Percentiles rank a stretch among this genome's conserved stretches.
These are phyloP conservation scores for Galagoides demidoff DNA, from an alignment of 2,797 vertebrate genomes.

Conservation along the genomic window DNA sequence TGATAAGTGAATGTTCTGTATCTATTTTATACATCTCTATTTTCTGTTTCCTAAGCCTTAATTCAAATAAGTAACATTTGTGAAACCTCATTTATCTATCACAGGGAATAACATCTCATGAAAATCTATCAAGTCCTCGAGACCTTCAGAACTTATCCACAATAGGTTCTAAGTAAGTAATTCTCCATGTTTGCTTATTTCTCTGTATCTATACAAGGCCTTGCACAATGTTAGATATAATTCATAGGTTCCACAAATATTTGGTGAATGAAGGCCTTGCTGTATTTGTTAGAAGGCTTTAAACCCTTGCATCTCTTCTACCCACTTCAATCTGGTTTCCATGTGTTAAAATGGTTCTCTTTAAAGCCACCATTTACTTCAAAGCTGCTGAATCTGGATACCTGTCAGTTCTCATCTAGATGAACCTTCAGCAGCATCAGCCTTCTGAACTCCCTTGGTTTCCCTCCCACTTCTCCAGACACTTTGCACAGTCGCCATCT, in stretches of 20 bases:
- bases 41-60: not conserved
- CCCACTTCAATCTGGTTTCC: not conserved
- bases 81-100: not conserved
- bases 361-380: not conserved
- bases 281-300: not conserved
- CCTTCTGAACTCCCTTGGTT: not conserved
- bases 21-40: not conserved
- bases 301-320: not conserved
- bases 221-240: not conserved
- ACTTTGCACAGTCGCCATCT: not conserved
- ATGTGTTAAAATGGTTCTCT: not conserved
- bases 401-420: not conserved
- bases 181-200: not conserved
- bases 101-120: not conserved
- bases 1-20: not conserved
- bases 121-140: not conserved
- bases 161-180: not conserved
- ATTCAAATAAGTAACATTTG: not conserved
- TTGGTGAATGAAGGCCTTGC: not conserved
- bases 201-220: not conserved
- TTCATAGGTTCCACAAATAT: not conserved
- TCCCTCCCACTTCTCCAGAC: not conserved
- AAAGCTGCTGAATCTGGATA: not conserved
- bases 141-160: not conserved
- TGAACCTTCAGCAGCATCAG: not conserved